Percentiles rank a stretch among this genome's conserved stretches.
Conservation (phyloP, 1,140 invertebrate species). For the Pteromalus puparum region DNA sequence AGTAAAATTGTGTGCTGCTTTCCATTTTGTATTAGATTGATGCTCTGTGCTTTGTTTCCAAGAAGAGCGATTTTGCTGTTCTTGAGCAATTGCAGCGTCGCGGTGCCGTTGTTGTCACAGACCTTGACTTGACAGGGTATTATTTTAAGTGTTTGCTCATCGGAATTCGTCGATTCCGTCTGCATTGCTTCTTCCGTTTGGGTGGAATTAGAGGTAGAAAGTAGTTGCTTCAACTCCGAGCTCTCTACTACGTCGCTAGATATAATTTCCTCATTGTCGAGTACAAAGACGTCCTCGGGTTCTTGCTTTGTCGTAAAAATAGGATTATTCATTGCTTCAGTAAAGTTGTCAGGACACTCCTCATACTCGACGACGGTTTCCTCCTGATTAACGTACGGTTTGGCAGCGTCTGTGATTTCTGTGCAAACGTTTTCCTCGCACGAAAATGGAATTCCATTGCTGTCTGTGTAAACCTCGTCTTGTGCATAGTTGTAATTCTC, state of each 20-base stretch:
- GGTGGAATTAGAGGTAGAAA: constrained; percentile 38
- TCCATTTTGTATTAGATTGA: constrained; percentile 67
- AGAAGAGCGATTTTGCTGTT: constrained; percentile 63
- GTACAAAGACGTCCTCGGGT: constrained; percentile 37
- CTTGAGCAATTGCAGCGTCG: constrained; percentile 58
- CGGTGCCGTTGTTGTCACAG: constrained; percentile 54
- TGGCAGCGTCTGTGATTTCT: constrained; percentile 41
- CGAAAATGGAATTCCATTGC: constrained; percentile 42
- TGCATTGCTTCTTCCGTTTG: constrained; percentile 36
- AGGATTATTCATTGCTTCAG: constrained; percentile 30
- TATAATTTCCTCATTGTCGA: constrained; percentile 39
- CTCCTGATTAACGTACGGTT: constrained; percentile 44
- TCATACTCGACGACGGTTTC: constrained; percentile 51
- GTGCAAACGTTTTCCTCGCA: constrained; percentile 28
- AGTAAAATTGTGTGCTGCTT: constrained; percentile 69
- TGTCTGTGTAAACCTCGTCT: constrained; percentile 41
- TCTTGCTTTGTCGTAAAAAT: constrained; percentile 34
- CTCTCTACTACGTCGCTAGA: constrained; percentile 12
- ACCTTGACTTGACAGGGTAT: constrained; percentile 56
- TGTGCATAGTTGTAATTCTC: constrained; percentile 49
- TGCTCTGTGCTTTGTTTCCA: constrained; percentile 63
- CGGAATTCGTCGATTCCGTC: constrained; percentile 32
- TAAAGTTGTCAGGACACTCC: constrained; percentile 43
- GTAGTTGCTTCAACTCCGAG: constrained; percentile 17
- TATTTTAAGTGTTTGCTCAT: constrained; percentile 54